Base-by-base conservation (phyloP, 2,113 vertebrate genomes). In the Archocentrus centrarchus region DNA sequence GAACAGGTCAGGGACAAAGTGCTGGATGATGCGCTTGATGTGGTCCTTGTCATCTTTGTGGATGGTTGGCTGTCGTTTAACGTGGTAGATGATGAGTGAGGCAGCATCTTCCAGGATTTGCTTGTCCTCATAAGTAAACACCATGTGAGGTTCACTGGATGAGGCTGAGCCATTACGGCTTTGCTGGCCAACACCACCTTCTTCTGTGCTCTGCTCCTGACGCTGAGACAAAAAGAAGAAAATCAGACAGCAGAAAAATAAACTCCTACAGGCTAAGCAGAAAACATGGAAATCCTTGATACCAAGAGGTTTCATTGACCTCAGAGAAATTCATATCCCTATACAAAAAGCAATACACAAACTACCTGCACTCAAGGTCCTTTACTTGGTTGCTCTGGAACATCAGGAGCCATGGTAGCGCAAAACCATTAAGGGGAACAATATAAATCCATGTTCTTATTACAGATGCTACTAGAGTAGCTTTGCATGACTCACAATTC, bases 1-100 rank as follows among this genome's bases (percentile, higher is more conserved):
- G 89, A 98, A 99, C 22, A 99, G 94, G 94, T 98, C 97, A 0
- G 98, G 98, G 62, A 99, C 96, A 81, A 99, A 99, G 93, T 97
- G 98, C 91, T 98, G 97, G 59, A 99, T 94, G 87, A 99, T 97
- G 93, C 98, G 98, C 83, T 97, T 97, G 92, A 99, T 99, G 94
- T 99, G 97, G 87, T 97, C 97, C 89, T 99, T 99, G 95, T 99
- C 98, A 22, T 99, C 98, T 88, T 98, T 98, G 93, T 99, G 98
- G 95, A 99, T 99, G 81, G 98, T 97, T 3, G 98, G 98, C 93
- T 99, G 98, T n/a, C 98, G 96, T 88, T 97, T 98, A 35, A 99
- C 98, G 0, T 98, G 98, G 93, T 98, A 99, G 94, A 98, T 98
- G 94, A 99, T 97, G 83, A 99, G 97, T 0, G 98, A 95, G 0